A percentile compares a stretch with the other conserved stretches of the same genome.
These are phyloP conservation scores for Pterocles orientalis DNA, from an alignment of 2,113 vertebrate species.

Conservation along the genomic window DNA sequence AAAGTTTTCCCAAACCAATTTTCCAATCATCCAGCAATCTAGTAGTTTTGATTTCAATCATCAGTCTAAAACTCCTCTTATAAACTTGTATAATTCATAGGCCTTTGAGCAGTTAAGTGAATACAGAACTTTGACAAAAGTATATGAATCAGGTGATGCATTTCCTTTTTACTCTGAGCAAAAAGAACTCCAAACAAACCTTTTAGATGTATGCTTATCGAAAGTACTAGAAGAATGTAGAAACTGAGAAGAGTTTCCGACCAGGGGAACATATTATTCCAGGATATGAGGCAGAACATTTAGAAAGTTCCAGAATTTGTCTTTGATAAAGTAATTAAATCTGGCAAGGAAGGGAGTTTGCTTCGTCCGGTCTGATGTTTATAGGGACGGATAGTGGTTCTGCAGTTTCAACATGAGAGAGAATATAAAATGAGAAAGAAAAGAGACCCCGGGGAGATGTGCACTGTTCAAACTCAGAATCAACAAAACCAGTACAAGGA, in stretches of 20 bases:
- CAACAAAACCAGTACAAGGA: background rate
- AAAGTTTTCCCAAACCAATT: conserved; percentile 11
- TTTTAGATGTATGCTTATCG: background rate
- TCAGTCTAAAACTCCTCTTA: background rate
- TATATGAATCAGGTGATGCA: background rate
- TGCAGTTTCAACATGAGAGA: background rate
- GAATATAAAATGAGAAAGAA: conserved; percentile 13
- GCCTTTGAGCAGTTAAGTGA: background rate
- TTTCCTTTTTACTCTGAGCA: background rate
- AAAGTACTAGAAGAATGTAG: background rate
- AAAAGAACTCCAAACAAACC: background rate
- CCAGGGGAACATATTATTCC: background rate
- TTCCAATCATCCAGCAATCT: background rate
- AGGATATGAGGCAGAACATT: background rate
- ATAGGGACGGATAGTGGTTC: background rate
- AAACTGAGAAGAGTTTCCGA: background rate
- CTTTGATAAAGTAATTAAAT: conserved; percentile 8
- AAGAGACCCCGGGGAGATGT: background rate
- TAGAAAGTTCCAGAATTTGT: background rate
- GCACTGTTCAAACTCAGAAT: background rate
- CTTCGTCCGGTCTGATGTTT: background rate
- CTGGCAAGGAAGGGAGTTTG: background rate
- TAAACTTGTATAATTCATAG: background rate
- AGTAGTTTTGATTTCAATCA: background rate
- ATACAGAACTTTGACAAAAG: background rate